Evolutionary conservation across 1,140 invertebrate species (phyloP).

Genomic region (Lerema accius): DNA sequence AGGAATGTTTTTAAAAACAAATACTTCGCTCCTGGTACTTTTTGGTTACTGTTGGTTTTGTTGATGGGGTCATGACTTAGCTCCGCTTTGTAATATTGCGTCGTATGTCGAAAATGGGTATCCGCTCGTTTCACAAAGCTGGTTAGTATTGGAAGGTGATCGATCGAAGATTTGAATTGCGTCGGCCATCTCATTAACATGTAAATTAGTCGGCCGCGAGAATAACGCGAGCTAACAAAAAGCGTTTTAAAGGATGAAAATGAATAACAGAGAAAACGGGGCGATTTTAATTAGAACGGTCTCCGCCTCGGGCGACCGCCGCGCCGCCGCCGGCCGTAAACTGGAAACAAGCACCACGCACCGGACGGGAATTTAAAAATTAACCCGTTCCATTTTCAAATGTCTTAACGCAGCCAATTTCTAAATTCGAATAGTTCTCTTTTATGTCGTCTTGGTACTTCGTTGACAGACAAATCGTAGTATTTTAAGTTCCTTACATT

Average conservation of each 20-base stretch:
- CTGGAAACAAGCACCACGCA: slow-evolving; percentile 38
- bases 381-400: slow-evolving; percentile 59
- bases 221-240: slow-evolving; percentile 75
- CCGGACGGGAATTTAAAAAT: slow-evolving; percentile 57
- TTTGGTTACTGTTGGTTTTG: slow-evolving; percentile 27
- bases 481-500: too few relatives aligned
- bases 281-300: slow-evolving; percentile 78
- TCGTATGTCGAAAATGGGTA: neutral
- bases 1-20: slow-evolving; percentile 59
- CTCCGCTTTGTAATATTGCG: neutral
- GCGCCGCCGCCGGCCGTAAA: slow-evolving; percentile 63
- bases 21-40: slow-evolving; percentile 35
- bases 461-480: too few relatives aligned
- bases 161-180: slow-evolving; percentile 48
- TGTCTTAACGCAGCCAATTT: slow-evolving; percentile 51
- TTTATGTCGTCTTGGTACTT: too few relatives aligned
- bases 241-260: slow-evolving; percentile 76
- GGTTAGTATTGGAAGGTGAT: slow-evolving; percentile 32
- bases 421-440: neutral
- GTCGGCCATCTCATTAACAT: slow-evolving; percentile 76
- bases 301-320: slow-evolving; percentile 64
- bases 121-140: neutral
- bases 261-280: slow-evolving; percentile 71
- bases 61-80: slow-evolving; percentile 25
- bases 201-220: slow-evolving; percentile 77